These are phyloP conservation scores for Periphyllus acericola DNA, from an alignment of 2,888 invertebrate species.

Conservation along the genomic window DNA sequence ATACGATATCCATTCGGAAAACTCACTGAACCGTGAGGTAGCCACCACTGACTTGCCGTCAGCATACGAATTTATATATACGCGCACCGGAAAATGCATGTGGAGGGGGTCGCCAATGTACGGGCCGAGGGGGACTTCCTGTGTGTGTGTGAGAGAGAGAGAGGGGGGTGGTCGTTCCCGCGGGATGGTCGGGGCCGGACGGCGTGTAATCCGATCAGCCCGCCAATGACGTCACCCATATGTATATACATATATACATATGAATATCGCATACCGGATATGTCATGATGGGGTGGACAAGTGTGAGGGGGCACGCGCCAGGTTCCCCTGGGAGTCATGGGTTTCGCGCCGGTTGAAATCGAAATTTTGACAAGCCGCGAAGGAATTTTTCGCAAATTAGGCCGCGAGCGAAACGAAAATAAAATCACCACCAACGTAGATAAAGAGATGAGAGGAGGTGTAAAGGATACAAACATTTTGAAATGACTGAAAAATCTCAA, in stretches of 20 bases:
- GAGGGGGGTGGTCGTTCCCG: background rate
- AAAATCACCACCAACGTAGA: background rate
- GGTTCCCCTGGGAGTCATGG: background rate
- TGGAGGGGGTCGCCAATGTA: background rate
- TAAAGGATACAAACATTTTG: no score
- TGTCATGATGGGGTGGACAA: background rate
- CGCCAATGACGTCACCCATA: conserved; percentile 36
- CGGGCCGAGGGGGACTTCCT: background rate
- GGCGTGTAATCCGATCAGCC: conserved; percentile 52
- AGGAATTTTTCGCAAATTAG: background rate
- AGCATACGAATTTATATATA: background rate
- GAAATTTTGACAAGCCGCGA: background rate
- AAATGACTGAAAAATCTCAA: no score
- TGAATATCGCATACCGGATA: background rate
- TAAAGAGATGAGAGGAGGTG: no score
- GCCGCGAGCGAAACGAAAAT: background rate
- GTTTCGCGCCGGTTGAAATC: background rate
- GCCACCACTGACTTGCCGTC: background rate
- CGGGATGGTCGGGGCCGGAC: conserved; percentile 10
- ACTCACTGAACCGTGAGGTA: conserved; percentile 38
- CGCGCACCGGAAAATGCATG: conserved; percentile 26
- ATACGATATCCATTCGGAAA: conserved; percentile 44
- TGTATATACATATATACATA: background rate
- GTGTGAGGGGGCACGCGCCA: background rate
- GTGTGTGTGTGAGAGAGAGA: rapidly evolving